A percentile compares a stretch with the other conserved stretches of the same genome.
Evolutionary conservation across 2,888 invertebrate genomes (phyloP).

Genomic region (Nymphalis urticae): DNA sequence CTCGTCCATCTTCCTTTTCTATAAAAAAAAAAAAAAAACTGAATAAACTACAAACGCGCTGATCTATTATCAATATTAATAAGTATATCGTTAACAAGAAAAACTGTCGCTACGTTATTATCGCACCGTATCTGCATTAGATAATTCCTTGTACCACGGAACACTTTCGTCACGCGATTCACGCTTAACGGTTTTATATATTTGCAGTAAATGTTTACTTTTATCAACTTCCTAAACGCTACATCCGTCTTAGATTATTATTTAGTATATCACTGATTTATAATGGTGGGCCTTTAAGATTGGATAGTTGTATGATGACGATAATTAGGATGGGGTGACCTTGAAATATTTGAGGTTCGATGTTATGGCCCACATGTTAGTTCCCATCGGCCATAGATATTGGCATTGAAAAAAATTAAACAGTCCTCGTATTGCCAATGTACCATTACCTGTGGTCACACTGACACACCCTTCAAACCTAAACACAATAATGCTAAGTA

Average conservation of each 20-base stretch:
- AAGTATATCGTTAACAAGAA: constrained; percentile 7
- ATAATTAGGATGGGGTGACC: no score
- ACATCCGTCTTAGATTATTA: constrained; percentile 17
- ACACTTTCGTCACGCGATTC: constrained; percentile 21
- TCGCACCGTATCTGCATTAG: not conserved
- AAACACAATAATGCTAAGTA: no score
- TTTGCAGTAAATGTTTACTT: not conserved
- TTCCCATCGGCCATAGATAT: no score
- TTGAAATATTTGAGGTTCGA: no score
- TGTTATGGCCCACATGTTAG: no score
- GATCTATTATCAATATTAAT: not conserved
- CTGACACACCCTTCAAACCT: no score
- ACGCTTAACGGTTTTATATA: constrained; percentile 17
- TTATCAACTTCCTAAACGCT: constrained; percentile 10
- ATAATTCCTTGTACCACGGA: constrained; percentile 17
- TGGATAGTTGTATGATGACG: no score
- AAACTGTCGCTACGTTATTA: constrained; percentile 9
- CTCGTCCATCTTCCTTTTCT: no score
- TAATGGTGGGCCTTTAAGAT: not conserved
- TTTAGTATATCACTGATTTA: not conserved
- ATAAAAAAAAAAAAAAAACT: no score
- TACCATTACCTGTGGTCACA: no score
- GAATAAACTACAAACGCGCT: not conserved
- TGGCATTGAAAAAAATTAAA: no score
- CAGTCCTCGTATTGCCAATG: no score